Conservation (phyloP, 2,113 vertebrate species). For the Tachycineta bicolor region DNA sequence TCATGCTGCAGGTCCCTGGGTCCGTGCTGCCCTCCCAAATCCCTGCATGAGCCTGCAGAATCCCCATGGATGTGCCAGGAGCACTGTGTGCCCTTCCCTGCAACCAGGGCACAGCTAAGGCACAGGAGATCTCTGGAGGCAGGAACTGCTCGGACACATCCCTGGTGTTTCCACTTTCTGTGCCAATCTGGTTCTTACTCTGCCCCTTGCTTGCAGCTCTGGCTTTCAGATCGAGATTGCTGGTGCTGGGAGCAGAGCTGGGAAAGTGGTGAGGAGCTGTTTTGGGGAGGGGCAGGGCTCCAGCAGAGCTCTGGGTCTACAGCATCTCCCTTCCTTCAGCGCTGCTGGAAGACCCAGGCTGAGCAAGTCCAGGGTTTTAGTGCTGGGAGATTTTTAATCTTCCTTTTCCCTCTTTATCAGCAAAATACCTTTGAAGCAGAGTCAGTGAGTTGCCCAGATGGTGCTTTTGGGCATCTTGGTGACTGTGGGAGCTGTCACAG, state of each 20-base stretch:
- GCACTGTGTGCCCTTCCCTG: accelerated
- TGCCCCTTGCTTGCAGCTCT: background rate
- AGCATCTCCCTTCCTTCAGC: background rate
- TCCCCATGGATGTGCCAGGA: background rate
- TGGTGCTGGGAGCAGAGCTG: accelerated
- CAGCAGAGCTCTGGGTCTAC: background rate
- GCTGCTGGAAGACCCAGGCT: background rate
- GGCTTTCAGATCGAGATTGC: background rate
- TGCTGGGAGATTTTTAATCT: background rate
- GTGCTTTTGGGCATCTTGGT: background rate
- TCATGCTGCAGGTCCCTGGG: accelerated
- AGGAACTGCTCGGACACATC: background rate
- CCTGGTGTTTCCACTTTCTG: background rate
- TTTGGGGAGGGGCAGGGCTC: background rate
- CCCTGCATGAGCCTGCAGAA: background rate
- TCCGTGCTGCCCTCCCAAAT: background rate
- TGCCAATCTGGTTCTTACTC: background rate
- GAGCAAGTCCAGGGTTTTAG: background rate
- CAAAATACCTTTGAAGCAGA: background rate
- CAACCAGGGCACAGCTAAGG: background rate
- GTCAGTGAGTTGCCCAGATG: background rate
- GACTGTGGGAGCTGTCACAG: background rate
- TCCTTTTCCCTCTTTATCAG: background rate
- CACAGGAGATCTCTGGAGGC: accelerated
- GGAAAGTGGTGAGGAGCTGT: background rate